phyloP scores from a whole-genome alignment of 2,888 invertebrate genomes.

The Crematogaster levior region DNA sequence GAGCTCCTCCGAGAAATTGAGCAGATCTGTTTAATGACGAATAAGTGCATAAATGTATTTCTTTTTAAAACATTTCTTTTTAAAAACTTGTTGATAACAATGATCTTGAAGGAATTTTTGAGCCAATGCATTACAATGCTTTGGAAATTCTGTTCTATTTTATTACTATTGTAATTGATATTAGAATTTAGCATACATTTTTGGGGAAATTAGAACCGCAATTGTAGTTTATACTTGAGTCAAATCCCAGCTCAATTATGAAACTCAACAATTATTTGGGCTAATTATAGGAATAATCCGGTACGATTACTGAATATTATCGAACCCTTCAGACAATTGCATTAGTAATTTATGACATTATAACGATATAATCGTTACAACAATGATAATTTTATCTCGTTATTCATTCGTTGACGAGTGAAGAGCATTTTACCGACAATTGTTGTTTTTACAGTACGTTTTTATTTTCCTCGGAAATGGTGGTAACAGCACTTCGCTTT shows the following conservation, averaged over 20 bases:
- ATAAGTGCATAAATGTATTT: too few species aligned
- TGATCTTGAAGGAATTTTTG: background rate
- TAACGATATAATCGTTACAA: slow-evolving; percentile 31
- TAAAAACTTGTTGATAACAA: background rate
- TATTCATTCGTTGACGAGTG: background rate
- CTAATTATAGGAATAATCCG: slow-evolving; percentile 37
- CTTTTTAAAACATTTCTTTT: background rate
- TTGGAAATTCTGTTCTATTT: background rate
- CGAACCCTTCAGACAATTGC: slow-evolving; percentile 38
- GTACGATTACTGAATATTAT: slow-evolving; percentile 39
- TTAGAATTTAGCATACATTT: slow-evolving; percentile 29
- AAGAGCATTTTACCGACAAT: slow-evolving; percentile 22
- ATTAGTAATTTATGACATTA: slow-evolving; percentile 40
- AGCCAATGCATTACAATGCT: background rate
- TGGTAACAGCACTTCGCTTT: background rate
- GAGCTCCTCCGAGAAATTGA: background rate
- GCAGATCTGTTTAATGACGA: background rate
- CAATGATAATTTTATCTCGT: slow-evolving; percentile 45
- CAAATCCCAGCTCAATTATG: slow-evolving; percentile 46
- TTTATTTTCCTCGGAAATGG: slow-evolving; percentile 29
- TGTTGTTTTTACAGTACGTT: slow-evolving; percentile 2
- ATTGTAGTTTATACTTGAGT: slow-evolving; percentile 8
- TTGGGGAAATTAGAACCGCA: background rate
- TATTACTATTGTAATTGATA: slow-evolving; percentile 1
- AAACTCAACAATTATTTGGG: slow-evolving; percentile 39